Conservation (phyloP, 2,113 vertebrate genomes). For the Natator depressus region DNA sequence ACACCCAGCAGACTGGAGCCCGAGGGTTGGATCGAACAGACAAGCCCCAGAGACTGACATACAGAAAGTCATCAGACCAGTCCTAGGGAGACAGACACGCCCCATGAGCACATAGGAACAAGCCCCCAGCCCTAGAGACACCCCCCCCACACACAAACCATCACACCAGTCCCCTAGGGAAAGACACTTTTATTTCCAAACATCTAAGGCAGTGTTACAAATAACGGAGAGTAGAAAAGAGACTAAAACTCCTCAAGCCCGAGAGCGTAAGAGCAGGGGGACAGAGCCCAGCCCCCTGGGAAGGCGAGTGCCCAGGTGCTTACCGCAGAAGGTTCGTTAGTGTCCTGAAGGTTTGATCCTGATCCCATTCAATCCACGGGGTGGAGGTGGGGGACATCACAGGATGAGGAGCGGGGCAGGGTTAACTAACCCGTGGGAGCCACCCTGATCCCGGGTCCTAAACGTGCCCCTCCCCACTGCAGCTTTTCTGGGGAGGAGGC, state of each 20-base stretch:
- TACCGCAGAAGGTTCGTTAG: neutral
- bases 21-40: neutral
- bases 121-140: neutral
- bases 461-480: too few relatives aligned
- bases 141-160: neutral
- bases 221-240: constrained; percentile 33
- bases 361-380: neutral
- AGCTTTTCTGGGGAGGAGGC: neutral
- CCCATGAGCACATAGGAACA: neutral
- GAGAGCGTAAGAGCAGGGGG: neutral
- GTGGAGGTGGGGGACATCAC: too few relatives aligned
- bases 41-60: neutral
- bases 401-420: too few relatives aligned
- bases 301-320: neutral
- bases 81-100: too few relatives aligned
- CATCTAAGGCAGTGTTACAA: constrained; percentile 39
- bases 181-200: constrained; percentile 63
- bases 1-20: neutral
- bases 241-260: constrained; percentile 10
- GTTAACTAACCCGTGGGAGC: neutral
- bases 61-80: neutral
- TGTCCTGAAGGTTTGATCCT: neutral
- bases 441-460: too few relatives aligned
- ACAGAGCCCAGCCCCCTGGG: neutral
- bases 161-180: neutral